Base-by-base conservation (phyloP, 2,888 invertebrate species). In the Aproaerema taeniolella region DNA sequence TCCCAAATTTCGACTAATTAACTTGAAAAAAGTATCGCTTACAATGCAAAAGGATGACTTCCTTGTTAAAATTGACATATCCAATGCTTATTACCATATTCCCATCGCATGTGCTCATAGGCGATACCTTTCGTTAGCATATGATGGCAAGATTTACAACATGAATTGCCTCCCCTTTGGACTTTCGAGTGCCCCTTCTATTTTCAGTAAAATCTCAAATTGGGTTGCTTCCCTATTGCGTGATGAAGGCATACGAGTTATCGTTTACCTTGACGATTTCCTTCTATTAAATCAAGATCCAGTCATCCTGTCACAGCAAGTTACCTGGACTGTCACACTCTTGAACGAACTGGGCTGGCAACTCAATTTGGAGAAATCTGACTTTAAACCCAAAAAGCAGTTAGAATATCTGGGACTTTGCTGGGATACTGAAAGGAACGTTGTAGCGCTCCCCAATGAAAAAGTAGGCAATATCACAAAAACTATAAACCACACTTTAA, bases 261-360 rank as follows among this genome's bases (percentile, higher is more conserved):
- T 32, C 10, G 32, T 32, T 5, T 32, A 32, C 10, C 20, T 32
- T 10, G 32, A 32, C 11, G 32, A 32, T 17, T 32, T 32, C 17
- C 11, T 32, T 3, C 32, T 32, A 4, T 11, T 20, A 10, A n/a
- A 20, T 16, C 2, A 32, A 6, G 20, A 32, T 10, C 10, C 20
- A 5, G 5, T 5, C 10, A 6, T 12, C 2, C 11, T 32, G n/a
- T 6, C 20, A 4, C 16, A 17, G 3, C 32, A 32, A 8, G 20
- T 11, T 2, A 32, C 2, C 3, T 17, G 16, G 32, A 32, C 32
- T 2, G 20, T 20, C 8, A 2, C 7, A 2, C 8, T 32, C 8
- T 17, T 32, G 8, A 20, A 16, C 6, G 17, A 32, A 2, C 20
- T 32, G 15, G 32, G 32, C 7, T 32, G 32, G 32, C 16, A 17